These are phyloP conservation scores for Apantesis nais DNA, from an alignment of 2,888 invertebrate genomes.

Conservation along the genomic window DNA sequence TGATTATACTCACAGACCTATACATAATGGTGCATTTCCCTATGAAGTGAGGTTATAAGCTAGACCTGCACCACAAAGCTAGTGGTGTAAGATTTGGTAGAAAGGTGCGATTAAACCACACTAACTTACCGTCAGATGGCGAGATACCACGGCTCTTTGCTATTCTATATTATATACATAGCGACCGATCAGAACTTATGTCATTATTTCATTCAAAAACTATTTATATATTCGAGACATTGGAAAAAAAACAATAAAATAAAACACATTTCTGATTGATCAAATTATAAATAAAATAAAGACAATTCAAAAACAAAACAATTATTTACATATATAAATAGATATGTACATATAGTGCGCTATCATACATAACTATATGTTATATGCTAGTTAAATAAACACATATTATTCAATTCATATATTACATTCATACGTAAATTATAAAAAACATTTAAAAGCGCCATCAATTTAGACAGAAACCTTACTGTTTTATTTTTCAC, in stretches of 20 bases:
- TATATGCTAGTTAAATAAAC: constrained; percentile 40
- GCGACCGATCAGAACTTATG: constrained; percentile 12
- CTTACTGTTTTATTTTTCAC: constrained; percentile 56
- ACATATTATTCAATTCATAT: constrained; percentile 38
- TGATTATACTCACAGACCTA: constrained; percentile 31
- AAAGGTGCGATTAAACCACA: constrained; percentile 61
- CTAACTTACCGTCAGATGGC: constrained; percentile 72
- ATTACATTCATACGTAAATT: constrained; percentile 38
- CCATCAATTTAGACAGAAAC: constrained; percentile 57
- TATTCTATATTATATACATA: constrained; percentile 42
- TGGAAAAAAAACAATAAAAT: neutral
- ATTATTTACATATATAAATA: constrained; percentile 55
- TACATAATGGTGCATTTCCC: constrained; percentile 14
- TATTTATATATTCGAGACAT: neutral
- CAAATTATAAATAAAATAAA: constrained; percentile 40
- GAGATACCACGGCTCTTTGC: constrained; percentile 15
- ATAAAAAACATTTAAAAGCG: constrained; percentile 59
- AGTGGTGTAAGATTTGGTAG: constrained; percentile 27
- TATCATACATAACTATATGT: constrained; percentile 42
- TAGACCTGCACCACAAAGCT: constrained; percentile 12
- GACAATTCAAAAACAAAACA: constrained; percentile 42
- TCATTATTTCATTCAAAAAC: neutral
- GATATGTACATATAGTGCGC: constrained; percentile 43
- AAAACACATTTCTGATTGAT: constrained; percentile 26
- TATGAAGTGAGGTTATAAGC: constrained; percentile 24